Evolutionary conservation across 1,140 invertebrate genomes (phyloP).

Genomic region (Drosophila busckii): DNA sequence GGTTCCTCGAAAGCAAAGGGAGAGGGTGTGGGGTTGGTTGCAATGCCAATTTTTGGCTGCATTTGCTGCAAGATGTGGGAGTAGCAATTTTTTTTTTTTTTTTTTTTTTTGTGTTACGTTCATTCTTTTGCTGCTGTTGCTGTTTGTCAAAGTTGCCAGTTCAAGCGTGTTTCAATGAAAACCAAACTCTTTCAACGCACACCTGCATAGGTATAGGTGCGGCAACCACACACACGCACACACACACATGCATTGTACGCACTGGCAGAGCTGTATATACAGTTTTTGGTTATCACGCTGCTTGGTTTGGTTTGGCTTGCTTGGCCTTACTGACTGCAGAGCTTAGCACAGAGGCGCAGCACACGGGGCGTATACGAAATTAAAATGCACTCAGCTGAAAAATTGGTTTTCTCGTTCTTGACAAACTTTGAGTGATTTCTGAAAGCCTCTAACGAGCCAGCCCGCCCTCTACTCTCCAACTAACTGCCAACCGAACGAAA

Average conservation of each 20-base stretch:
- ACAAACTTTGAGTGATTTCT: slow-evolving; percentile 77
- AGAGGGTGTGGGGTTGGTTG: background rate
- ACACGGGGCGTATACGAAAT: slow-evolving; percentile 64
- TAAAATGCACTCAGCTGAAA: slow-evolving; percentile 78
- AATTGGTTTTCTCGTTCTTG: slow-evolving; percentile 78
- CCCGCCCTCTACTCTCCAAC: slow-evolving; percentile 4
- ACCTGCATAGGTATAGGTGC: slow-evolving; percentile 15
- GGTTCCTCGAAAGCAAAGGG: background rate
- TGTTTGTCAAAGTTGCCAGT: slow-evolving; percentile 77
- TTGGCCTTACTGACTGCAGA: slow-evolving; percentile 1
- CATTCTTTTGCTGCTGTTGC: slow-evolving; percentile 24
- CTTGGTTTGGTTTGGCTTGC: background rate
- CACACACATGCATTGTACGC: slow-evolving; percentile 1
- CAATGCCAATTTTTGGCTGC: slow-evolving; percentile 46
- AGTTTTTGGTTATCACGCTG: slow-evolving; percentile 27
- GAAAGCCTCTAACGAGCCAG: slow-evolving; percentile 68
- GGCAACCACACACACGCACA: slow-evolving; percentile 11
- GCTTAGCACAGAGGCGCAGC: slow-evolving; percentile 36
- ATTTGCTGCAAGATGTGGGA: slow-evolving; percentile 26
- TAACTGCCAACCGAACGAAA: background rate
- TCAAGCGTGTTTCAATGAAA: slow-evolving; percentile 73
- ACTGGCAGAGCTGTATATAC: background rate
- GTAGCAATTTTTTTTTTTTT: slow-evolving; percentile 35
- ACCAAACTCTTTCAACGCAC: slow-evolving; percentile 64
- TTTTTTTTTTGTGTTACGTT: slow-evolving; percentile 10